Base-by-base conservation (phyloP, 2,797 vertebrate genomes). In the Hydrophis major region DNA sequence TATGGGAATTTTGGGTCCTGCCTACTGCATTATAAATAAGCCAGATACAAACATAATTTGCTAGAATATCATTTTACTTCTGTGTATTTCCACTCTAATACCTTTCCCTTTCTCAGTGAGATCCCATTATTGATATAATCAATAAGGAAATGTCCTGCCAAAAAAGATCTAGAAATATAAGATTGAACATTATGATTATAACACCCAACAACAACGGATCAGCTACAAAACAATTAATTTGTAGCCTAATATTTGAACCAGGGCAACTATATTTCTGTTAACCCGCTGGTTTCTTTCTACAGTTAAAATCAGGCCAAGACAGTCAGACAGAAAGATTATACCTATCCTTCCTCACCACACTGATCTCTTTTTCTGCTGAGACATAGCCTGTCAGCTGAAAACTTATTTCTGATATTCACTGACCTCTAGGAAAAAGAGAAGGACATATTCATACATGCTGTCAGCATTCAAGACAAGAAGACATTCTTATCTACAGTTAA, bases 271-370 rank as follows among this genome's bases (percentile, higher is more conserved):
- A 94, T 93, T 95, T 91, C 69, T 0, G 91, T 94, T 90, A 92
- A 91, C 94, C 37, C 63, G 83, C 88, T 95, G 93, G 92, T 94
- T 95, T 95, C 20, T 47, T 93, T 92, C 5, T 47, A 18, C 96
- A 96, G 96, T 97, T 92, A 96, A 95, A 96, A 92, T 83, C 91
- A 94, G 93, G 93, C 94, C 94, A 53, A 66, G 90, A 93, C 53
- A 95, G 96, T 91, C 92, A 66, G 90, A 93, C 96, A 53, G 28
- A 93, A 97, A 90, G 89, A 93, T 42, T 92, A 1, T 14, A 74
- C 74, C 91, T 94, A 94, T 89, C 88, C 28, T 5, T 27, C 90
- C 89, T 91, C 96, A 96, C 94, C 95, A 96, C 94, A 94, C 93
- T 94, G 94, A 4, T 93, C 4, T 92, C 20, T 63, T 61, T 87